Evolutionary conservation across 2,888 invertebrate genomes (phyloP).

Genomic region (Pseudoips prasinana): DNA sequence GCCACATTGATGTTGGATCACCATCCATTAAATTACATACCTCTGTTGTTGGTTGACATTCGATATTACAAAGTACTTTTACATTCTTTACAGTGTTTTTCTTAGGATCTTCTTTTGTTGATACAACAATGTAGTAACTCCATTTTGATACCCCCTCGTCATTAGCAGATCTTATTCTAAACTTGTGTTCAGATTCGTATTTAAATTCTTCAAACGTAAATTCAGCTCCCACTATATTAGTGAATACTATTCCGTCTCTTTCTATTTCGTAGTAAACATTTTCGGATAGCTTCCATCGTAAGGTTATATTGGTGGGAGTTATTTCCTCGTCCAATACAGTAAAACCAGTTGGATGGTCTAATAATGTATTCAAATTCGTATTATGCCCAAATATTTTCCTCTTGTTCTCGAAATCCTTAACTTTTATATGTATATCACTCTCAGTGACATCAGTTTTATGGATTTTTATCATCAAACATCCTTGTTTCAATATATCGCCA

Average conservation of each 20-base stretch:
- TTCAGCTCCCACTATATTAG: slow-evolving; percentile 42
- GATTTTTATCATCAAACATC: slow-evolving; percentile 58
- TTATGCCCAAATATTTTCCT: slow-evolving; percentile 42
- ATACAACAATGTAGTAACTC: slow-evolving; percentile 49
- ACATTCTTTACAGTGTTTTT: slow-evolving; percentile 45
- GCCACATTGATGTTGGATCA: slow-evolving; percentile 43
- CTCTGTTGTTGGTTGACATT: slow-evolving; percentile 46
- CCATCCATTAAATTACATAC: slow-evolving; percentile 44
- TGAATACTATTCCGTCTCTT: slow-evolving; percentile 56
- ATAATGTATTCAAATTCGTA: slow-evolving; percentile 20
- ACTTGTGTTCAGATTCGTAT: slow-evolving; percentile 46
- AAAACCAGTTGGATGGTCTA: slow-evolving; percentile 44
- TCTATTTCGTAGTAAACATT: slow-evolving; percentile 62
- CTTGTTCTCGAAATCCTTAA: slow-evolving; percentile 48
- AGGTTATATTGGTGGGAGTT: slow-evolving; percentile 43
- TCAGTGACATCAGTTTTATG: slow-evolving; percentile 49
- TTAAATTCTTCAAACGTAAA: slow-evolving; percentile 51
- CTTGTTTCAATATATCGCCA: slow-evolving; percentile 40
- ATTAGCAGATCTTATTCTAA: slow-evolving; percentile 55
- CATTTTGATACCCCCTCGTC: slow-evolving; percentile 55
- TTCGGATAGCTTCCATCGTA: slow-evolving; percentile 48
- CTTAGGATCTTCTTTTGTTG: slow-evolving; percentile 46
- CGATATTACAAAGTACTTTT: slow-evolving; percentile 45
- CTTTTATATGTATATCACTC: slow-evolving; percentile 55
- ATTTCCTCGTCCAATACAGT: slow-evolving; percentile 34